phyloP scores from a whole-genome alignment of 1,140 invertebrate genomes.

The Trinorchestia longiramus region DNA sequence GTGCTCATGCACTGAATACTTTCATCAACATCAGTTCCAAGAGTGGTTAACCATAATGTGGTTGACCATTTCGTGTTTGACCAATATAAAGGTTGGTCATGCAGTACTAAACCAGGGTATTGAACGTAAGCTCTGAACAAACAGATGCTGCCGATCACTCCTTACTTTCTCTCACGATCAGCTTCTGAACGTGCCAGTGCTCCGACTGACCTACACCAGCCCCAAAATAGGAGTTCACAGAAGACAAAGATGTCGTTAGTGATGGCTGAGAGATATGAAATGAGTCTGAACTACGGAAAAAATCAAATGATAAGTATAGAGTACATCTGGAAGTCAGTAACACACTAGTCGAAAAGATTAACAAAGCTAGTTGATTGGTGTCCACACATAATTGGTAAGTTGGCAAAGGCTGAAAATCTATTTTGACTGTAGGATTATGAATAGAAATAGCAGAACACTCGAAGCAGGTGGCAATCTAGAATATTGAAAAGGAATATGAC shows the following conservation, averaged over 20 bases:
- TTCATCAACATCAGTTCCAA: neutral
- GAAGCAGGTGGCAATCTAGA: neutral
- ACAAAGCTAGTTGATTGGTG: neutral
- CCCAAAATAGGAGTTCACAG: neutral
- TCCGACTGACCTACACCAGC: neutral
- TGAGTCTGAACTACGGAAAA: neutral
- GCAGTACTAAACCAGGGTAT: neutral
- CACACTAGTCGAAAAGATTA: neutral
- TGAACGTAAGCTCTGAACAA: neutral
- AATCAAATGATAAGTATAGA: neutral
- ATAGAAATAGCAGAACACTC: neutral
- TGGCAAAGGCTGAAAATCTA: neutral
- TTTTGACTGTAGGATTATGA: neutral
- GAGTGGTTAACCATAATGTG: neutral
- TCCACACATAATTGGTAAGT: neutral
- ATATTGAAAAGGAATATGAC: neutral
- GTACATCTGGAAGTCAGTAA: neutral
- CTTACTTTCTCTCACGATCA: slow-evolving; percentile 7
- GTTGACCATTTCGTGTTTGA: neutral
- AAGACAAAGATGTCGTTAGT: neutral
- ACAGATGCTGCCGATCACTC: neutral
- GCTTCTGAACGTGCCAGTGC: neutral
- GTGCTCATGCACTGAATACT: neutral
- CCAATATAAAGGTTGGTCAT: neutral
- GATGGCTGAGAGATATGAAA: neutral